phyloP scores from a whole-genome alignment of 2,797 vertebrate genomes.

The Pseudomugil tenellus region DNA sequence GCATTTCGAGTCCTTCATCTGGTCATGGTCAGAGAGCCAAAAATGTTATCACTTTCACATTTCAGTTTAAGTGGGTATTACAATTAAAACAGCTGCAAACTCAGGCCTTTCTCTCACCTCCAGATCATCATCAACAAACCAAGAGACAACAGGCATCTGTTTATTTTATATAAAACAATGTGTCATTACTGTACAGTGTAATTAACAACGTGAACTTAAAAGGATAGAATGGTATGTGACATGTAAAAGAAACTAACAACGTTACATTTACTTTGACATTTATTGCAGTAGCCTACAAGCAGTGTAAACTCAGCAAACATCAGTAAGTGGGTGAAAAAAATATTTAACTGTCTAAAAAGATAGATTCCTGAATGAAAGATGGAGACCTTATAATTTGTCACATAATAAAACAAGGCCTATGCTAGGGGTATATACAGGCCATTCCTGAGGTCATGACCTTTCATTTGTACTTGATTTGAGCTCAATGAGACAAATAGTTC shows the following conservation, averaged over 20 bases:
- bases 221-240: neutral
- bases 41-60: conserved; percentile 15
- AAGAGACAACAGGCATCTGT: neutral
- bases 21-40: conserved; percentile 16
- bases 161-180: neutral
- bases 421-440: too few relatives aligned
- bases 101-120: conserved; percentile 1
- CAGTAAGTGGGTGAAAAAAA: neutral
- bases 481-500: too few relatives aligned
- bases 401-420: too few relatives aligned
- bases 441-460: too few relatives aligned
- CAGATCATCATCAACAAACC: neutral
- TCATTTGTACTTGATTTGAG: too few relatives aligned
- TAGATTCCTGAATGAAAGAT: neutral
- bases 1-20: conserved; percentile 30
- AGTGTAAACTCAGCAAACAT: neutral
- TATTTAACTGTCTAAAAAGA: neutral
- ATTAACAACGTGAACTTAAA: neutral
- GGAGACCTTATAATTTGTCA: neutral
- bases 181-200: neutral
- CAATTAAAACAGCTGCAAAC: conserved; percentile 18
- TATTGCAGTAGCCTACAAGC: too few relatives aligned
- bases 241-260: too few relatives aligned
- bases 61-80: conserved; percentile 13
- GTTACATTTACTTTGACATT: too few relatives aligned